Evolutionary conservation across 2,888 invertebrate genomes (phyloP).

Genomic region (Oxystoma pomonae): DNA sequence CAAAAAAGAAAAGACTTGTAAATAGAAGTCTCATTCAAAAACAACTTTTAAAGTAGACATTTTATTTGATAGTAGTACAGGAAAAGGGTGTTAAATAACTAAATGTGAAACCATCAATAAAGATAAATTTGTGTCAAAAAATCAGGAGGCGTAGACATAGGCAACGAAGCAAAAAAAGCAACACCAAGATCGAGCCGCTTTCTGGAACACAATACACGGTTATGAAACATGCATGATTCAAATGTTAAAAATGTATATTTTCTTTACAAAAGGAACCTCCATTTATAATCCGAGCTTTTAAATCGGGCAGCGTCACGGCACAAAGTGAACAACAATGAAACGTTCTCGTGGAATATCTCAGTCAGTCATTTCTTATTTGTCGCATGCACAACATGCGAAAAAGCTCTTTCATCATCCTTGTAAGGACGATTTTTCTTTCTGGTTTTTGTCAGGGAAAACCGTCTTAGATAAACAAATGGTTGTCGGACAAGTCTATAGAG

Average conservation of each 20-base stretch:
- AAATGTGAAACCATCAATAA: no score
- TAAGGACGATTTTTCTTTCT: conserved; percentile 49
- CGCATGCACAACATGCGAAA: conserved; percentile 47
- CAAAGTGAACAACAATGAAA: conserved; percentile 49
- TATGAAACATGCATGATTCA: conserved; percentile 45
- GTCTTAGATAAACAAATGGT: neutral
- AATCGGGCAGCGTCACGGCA: conserved; percentile 45
- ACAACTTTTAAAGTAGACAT: no score
- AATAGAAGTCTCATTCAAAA: no score
- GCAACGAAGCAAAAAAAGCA: neutral
- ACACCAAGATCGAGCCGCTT: conserved; percentile 11
- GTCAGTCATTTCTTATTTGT: conserved; percentile 49
- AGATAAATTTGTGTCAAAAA: no score
- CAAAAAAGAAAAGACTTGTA: no score
- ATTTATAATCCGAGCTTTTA: conserved; percentile 47
- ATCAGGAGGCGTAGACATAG: no score
- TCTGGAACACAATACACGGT: conserved; percentile 35
- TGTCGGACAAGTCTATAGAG: no score
- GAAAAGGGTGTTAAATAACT: no score
- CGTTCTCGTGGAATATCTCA: conserved; percentile 47
- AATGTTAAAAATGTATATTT: conserved; percentile 46
- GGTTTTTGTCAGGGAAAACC: conserved; percentile 35
- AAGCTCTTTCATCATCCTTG: conserved; percentile 50
- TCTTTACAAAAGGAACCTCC: conserved; percentile 42
- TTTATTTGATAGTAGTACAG: no score